Conservation (phyloP, 1,140 invertebrate species). For the Phymastichus coffea region DNA sequence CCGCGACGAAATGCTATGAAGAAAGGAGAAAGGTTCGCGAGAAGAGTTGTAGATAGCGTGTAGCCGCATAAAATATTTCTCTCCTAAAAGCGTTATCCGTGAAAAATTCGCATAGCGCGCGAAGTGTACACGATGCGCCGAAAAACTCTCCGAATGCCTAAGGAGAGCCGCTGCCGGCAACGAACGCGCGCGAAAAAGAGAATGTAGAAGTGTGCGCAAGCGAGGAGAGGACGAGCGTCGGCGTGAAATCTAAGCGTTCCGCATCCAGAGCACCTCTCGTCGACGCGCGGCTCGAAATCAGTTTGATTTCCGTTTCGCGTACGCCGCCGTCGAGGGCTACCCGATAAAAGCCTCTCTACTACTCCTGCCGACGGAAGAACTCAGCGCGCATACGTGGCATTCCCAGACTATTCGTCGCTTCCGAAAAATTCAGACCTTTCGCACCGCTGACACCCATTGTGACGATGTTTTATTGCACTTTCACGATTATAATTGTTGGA, state of each 20-base stretch:
- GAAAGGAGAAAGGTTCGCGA: not conserved
- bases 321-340: not conserved
- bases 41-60: no score
- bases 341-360: slow-evolving; percentile 4
- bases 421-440: no score
- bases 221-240: no score
- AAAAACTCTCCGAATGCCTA: no score
- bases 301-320: slow-evolving; percentile 26
- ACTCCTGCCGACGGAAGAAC: no score
- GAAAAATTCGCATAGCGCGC: slow-evolving; percentile 8
- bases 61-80: slow-evolving; percentile 1
- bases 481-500: no score
- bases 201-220: no score
- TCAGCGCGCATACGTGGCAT: no score
- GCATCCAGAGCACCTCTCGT: not conserved
- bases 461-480: no score
- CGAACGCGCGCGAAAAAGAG: not conserved
- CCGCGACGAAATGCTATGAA: not conserved
- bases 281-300: slow-evolving; percentile 8
- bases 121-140: not conserved
- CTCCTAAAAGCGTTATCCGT: slow-evolving; percentile 14
- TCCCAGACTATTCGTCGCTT: no score
- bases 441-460: no score
- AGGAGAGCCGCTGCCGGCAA: not conserved
- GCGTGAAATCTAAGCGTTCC: slow-evolving; percentile 24